phyloP scores from a whole-genome alignment of 1,140 invertebrate genomes.

The Latrodectus geometricus region DNA sequence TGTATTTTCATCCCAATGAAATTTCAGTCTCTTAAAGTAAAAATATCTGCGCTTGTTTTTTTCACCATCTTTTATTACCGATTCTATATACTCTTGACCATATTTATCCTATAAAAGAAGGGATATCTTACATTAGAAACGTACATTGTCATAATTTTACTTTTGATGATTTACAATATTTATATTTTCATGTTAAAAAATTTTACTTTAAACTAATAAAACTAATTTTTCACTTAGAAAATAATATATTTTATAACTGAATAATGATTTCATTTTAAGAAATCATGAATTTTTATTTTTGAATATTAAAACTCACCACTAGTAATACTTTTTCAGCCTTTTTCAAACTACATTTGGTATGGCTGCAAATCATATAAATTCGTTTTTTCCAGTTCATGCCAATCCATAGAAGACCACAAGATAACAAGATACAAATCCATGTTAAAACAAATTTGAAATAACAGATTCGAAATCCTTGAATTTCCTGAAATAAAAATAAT shows the following conservation, averaged over 20 bases:
- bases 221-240: neutral
- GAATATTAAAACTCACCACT: conserved; percentile 69
- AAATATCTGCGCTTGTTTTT: neutral
- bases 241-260: neutral
- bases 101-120: conserved; percentile 21
- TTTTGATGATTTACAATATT: no score
- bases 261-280: neutral
- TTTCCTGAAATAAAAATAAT: conserved; percentile 71
- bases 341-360: conserved; percentile 77
- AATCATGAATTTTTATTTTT: neutral
- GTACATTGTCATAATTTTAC: neutral
- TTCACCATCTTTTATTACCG: no score
- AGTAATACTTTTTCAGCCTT: conserved; percentile 83
- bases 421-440: conserved; percentile 76
- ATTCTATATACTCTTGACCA: neutral
- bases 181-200: no score
- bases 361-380: conserved; percentile 80
- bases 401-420: conserved; percentile 80
- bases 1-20: neutral
- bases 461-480: conserved; percentile 76
- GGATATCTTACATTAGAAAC: no score
- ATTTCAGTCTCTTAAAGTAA: conserved; percentile 19
- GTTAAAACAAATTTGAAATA: conserved; percentile 72
- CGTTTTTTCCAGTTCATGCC: conserved; percentile 90
- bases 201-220: no score